phyloP scores from a whole-genome alignment of 2,113 vertebrate genomes.

The Tachycineta bicolor region DNA sequence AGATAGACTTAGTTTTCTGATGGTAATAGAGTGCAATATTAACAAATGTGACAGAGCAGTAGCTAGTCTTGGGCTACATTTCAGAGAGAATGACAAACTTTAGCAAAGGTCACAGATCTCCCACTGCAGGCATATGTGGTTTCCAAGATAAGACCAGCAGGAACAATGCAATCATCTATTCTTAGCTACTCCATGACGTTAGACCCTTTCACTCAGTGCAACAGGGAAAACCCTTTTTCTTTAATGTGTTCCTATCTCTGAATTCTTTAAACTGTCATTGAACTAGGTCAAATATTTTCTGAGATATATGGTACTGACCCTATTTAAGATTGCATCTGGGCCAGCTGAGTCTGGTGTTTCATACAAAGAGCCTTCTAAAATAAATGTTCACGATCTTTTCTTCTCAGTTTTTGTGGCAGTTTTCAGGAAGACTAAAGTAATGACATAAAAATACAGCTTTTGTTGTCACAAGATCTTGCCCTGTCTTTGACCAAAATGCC shows the following conservation, averaged over 20 bases:
- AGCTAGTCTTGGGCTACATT: not conserved
- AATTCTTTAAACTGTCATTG: not conserved
- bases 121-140: not conserved
- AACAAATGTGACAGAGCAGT: not conserved
- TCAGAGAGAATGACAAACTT: not conserved
- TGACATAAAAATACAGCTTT: not conserved
- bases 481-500: not conserved
- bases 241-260: not conserved
- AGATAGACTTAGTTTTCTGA: not conserved
- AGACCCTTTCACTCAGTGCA: not conserved
- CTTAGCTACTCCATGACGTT: not conserved
- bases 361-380: not conserved
- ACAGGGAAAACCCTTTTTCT: constrained; percentile 5
- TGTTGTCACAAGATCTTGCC: not conserved
- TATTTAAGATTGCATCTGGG: not conserved
- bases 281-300: not conserved
- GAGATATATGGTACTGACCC: not conserved
- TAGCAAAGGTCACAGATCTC: constrained; percentile 1
- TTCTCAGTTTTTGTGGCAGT: not conserved
- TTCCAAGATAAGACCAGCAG: not conserved
- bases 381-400: not conserved
- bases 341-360: not conserved
- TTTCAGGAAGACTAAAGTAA: not conserved
- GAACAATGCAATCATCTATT: not conserved
- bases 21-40: not conserved